phyloP scores from a whole-genome alignment of 2,888 invertebrate genomes.

The Teinopalpus imperialis region DNA sequence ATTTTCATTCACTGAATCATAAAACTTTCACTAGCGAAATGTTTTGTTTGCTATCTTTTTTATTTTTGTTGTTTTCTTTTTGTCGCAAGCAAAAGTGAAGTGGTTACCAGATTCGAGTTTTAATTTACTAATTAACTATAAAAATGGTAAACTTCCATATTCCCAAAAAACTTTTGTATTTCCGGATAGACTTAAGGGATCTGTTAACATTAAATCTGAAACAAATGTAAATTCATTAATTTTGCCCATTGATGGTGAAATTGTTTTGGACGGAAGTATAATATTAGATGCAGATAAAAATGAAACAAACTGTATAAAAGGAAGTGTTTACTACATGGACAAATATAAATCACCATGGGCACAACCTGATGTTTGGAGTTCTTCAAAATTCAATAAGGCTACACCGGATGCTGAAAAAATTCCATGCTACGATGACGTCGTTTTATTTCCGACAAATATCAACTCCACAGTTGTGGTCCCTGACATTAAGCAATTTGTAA shows the following conservation, averaged over 20 bases:
- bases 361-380: conserved; percentile 69
- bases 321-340: conserved; percentile 54
- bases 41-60: conserved; percentile 29
- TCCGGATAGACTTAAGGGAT: conserved; percentile 49
- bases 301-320: conserved; percentile 47
- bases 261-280: conserved; percentile 56
- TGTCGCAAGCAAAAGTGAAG: conserved; percentile 50
- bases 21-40: conserved; percentile 28
- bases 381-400: conserved; percentile 63
- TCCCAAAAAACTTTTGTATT: conserved; percentile 66
- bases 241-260: conserved; percentile 64
- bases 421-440: conserved; percentile 71
- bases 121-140: conserved; percentile 58
- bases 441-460: conserved; percentile 53
- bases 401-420: conserved; percentile 73
- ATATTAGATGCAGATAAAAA: conserved; percentile 45
- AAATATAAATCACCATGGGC: conserved; percentile 55
- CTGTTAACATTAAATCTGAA: conserved; percentile 47
- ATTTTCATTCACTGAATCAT: conserved; percentile 36
- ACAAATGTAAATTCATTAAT: conserved; percentile 51
- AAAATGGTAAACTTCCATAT: conserved; percentile 59
- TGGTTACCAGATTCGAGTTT: conserved; percentile 65
- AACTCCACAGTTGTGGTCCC: conserved; percentile 55
- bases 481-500: conserved; percentile 43
- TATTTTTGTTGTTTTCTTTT: conserved; percentile 36